A percentile compares a stretch with the other conserved stretches of the same genome.
phyloP scores from a whole-genome alignment of 2,797 vertebrate species.

The Chelidonichthys spinosus region DNA sequence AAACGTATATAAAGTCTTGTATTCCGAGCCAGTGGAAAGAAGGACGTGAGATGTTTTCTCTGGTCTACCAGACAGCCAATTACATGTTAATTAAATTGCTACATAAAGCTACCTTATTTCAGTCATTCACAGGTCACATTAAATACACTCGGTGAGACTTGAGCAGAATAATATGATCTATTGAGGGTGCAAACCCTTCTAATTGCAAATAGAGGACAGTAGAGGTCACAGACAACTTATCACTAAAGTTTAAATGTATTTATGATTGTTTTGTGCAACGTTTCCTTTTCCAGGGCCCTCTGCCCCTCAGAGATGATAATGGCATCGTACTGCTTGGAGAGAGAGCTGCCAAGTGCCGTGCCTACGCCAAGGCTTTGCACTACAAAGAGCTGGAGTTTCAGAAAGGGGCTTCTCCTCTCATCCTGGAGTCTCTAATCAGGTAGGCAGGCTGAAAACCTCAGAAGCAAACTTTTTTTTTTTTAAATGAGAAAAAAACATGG shows the following conservation, averaged over 20 bases:
- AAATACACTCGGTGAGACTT: too few species aligned
- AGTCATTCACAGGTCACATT: background rate
- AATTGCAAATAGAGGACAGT: background rate
- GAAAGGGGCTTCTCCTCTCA: conserved; percentile 94
- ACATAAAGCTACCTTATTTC: background rate
- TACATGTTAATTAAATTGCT: background rate
- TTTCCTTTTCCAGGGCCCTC: conserved; percentile 87
- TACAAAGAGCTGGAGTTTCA: conserved; percentile 99
- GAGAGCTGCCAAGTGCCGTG: conserved; percentile 96
- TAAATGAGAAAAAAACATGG: background rate
- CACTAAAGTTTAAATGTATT: conserved; percentile 1
- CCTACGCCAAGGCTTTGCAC: conserved; percentile 97
- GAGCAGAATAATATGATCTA: background rate
- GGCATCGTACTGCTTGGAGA: conserved; percentile 97
- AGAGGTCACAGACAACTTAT: conserved; percentile 7
- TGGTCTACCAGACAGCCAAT: background rate
- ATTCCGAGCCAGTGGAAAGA: conserved; percentile 37
- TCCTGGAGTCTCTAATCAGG: conserved; percentile 98
- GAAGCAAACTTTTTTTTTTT: background rate
- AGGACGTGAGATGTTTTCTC: conserved; percentile 1
- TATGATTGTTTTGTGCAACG: background rate
- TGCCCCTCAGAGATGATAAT: conserved; percentile 96
- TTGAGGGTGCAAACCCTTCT: background rate
- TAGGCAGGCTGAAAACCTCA: conserved; percentile 74
- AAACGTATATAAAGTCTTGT: conserved; percentile 28